A percentile compares a stretch with the other conserved stretches of the same genome.
These are phyloP conservation scores for Poeciliopsis presidionis DNA, from an alignment of 2,797 vertebrate genomes.

Conservation along the genomic window DNA sequence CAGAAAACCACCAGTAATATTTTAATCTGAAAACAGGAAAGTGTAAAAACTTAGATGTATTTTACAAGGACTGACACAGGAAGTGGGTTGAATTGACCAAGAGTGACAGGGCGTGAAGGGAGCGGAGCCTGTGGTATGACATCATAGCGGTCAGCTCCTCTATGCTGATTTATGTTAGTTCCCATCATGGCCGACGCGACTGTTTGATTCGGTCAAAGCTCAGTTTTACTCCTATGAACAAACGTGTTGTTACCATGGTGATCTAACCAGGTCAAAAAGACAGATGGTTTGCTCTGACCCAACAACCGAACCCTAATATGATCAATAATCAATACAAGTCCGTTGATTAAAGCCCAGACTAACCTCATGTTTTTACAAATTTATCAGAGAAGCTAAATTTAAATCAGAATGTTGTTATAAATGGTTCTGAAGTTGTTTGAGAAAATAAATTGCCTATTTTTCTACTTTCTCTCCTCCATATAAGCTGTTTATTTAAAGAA, in stretches of 20 bases:
- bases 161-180: not conserved
- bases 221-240: no score
- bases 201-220: no score
- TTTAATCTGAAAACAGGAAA: not conserved
- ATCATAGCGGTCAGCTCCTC: not conserved
- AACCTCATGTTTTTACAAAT: not conserved
- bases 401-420: not conserved
- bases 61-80: not conserved
- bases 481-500: conserved; percentile 75
- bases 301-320: not conserved
- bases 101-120: not conserved
- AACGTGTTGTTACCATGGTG: no score
- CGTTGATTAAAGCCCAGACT: not conserved
- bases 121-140: not conserved
- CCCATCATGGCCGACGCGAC: not conserved
- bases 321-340: not conserved
- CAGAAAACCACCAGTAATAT: not conserved
- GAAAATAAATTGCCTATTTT: not conserved
- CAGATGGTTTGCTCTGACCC: not conserved
- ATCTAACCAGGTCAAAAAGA: no score
- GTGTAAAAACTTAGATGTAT: not conserved
- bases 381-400: not conserved
- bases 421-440: not conserved
- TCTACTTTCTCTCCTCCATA: conserved; percentile 30
- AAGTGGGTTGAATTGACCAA: not conserved